A percentile compares a stretch with the other conserved stretches of the same genome.
phyloP scores from a whole-genome alignment of 2,797 vertebrate species.

The Pangasius sanitwongsei region DNA sequence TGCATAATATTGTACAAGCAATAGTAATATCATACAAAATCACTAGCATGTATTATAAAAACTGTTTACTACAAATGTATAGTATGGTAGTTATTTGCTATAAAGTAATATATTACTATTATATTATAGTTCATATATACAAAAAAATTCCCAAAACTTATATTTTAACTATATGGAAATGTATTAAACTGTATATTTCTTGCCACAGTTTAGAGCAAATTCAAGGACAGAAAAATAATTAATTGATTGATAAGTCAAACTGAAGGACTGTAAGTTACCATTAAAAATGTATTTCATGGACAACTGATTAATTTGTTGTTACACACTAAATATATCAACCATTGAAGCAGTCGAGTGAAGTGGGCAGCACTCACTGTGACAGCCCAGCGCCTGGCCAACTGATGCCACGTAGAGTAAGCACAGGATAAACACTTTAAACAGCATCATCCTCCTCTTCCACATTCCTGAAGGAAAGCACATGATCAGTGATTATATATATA shows the following conservation, averaged over 20 bases:
- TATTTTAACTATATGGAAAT: not conserved
- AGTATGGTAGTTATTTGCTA: not conserved
- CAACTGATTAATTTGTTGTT: not conserved
- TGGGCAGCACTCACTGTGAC: slow-evolving; percentile 64
- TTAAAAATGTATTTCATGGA: not conserved
- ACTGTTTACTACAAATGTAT: not conserved
- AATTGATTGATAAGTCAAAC: too few relatives aligned
- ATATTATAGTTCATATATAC: not conserved
- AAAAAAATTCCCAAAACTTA: not conserved
- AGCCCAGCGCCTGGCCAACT: slow-evolving; percentile 58
- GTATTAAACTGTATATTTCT: not conserved
- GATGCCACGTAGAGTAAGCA: slow-evolving; percentile 68
- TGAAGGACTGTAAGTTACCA: not conserved
- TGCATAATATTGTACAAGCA: not conserved
- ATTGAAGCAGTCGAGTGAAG: not conserved
- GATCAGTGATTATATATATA: not conserved
- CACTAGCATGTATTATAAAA: not conserved
- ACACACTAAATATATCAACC: not conserved
- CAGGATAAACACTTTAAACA: slow-evolving; percentile 62
- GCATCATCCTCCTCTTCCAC: slow-evolving; percentile 70
- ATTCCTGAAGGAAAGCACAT: slow-evolving; percentile 51
- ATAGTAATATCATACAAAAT: not conserved
- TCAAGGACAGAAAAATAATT: too few relatives aligned
- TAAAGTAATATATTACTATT: not conserved
- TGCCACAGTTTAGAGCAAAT: not conserved